Percentiles rank a stretch among this genome's conserved stretches.
These are phyloP conservation scores for Ramazzottius varieornatus DNA, from an alignment of 2,888 invertebrate genomes.

Conservation along the genomic window DNA sequence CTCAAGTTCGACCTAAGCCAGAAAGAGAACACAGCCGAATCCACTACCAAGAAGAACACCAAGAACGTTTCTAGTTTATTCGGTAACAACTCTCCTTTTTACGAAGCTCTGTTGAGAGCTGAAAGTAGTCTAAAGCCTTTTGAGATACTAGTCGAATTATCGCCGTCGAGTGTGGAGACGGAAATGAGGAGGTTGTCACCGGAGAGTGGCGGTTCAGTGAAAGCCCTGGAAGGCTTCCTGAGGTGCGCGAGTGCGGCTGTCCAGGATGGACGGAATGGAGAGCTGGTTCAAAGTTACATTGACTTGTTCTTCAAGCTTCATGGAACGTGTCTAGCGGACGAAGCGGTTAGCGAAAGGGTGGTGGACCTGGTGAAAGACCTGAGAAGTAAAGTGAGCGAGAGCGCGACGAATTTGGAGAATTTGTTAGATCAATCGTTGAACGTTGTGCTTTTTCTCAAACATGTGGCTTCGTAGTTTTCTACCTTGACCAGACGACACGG, in stretches of 20 bases:
- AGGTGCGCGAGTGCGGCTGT: neutral
- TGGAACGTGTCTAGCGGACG: neutral
- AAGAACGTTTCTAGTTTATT: neutral
- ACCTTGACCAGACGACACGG: too few species aligned
- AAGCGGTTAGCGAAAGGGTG: neutral
- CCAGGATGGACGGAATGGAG: neutral
- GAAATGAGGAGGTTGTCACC: neutral
- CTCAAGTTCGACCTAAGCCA: slow-evolving; percentile 44
- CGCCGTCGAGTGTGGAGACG: neutral
- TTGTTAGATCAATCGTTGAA: neutral
- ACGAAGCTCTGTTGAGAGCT: neutral
- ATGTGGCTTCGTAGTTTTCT: neutral
- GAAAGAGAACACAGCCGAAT: slow-evolving; percentile 7
- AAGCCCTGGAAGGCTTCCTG: neutral
- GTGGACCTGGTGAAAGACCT: neutral
- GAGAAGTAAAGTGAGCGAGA: neutral
- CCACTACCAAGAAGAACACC: neutral
- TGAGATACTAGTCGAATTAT: neutral
- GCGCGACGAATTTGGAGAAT: neutral
- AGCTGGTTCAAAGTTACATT: neutral
- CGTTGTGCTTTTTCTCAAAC: neutral
- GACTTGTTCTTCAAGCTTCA: neutral
- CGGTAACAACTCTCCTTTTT: slow-evolving; percentile 5
- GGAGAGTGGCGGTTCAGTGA: neutral
- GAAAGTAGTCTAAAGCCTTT: neutral